Evolutionary conservation across 2,113 vertebrate genomes (phyloP), one percentile per base, ranked within the genome.

Genomic region (Upupa epops): DNA sequence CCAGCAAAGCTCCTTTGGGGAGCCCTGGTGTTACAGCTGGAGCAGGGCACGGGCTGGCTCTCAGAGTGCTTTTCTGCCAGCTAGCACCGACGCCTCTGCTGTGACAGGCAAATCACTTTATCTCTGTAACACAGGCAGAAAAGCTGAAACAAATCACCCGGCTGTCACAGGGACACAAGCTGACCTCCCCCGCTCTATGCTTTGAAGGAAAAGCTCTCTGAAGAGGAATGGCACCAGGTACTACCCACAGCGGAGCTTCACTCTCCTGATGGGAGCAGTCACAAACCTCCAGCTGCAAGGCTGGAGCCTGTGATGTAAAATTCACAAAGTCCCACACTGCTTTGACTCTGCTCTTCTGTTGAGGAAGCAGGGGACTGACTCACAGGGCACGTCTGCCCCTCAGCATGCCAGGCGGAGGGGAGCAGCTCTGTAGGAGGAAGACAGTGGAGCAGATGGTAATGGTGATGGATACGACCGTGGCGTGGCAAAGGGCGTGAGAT

Each of bases 51-150:
- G 59, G 73, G 90, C 70, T 93, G 71, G 45, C 40, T 84, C 36
- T 85, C 0, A 0, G 26, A 70, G 52, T 22, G 34, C 60, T 86
- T 92, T 73, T 61, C 71, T 61, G 40, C 17, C 82, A 66, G 72
- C 36, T 60, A 73, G 42, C 1, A 1, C 83, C 89, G 86, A 93
- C 66, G 82, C 88, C 66, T 93, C 81, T 66, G 69, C 71, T 73
- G 89, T 3, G 83, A 93, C 93, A 90, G 88, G 88, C 73, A 94
- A 90, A 95, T 90, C 52, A 1, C 88, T 94, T 96, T 96, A 95
- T 95, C 96, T 93, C 90, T 84, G 52, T 76, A 77, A 66, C 90
- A 90, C 92, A 95, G 88, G 89, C n/a, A 51, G 83, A 72, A 71
- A 92, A 86, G 66, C 70, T 93, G 94, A 93, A 94, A 92, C 86